Evolutionary conservation across 2,113 vertebrate genomes (phyloP), one percentile per base, ranked within the genome.

Genomic region (Seriola rivoliana): DNA sequence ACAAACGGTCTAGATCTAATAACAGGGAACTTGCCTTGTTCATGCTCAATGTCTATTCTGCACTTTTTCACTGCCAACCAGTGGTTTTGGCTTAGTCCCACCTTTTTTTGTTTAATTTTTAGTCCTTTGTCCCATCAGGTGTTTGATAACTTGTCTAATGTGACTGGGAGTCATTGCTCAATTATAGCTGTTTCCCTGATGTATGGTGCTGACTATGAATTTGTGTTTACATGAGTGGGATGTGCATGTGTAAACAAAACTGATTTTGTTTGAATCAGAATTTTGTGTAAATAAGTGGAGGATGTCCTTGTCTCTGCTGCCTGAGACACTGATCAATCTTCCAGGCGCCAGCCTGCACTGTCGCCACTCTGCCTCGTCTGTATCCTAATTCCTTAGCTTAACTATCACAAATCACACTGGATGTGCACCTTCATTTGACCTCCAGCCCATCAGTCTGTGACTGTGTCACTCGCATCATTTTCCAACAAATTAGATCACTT

Each of bases 241-340:
- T 54, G 40, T 79, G 29, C 55, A n/a, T 54, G 12, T 54, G 46
- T 70, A 54, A 66, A 65, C 59, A 80, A 42, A 67, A 19, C 23
- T 34, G 52, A 52, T 46, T 69, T 65, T 2, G 25, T 72, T n/a
- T 46, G 54, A 73, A 48, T 59, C 19, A 10, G 54, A 54, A 17
- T 71, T 63, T 4, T 25, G 68, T 67, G 23, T 69, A 48, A 71
- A 44, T 36, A 58, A 54, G 4, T 25, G n/a, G 52, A 62, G 58
- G 58, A 75, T 81, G 77, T 87, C 87, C 84, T 84, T 93, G 84
- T 72, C 74, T 60, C 48, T 75, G 81, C 50, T 46, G 76, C 42
- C 38, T 21, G 67, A 91, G 80, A 92, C 79, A 25, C 48, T 70
- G 88, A 92, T 93, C 92, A 91, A 90, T 93, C 84, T 46, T 76